A percentile compares a stretch with the other conserved stretches of the same genome.
These are phyloP conservation scores for Drosophila trichaetosa DNA, from an alignment of 2,888 invertebrate genomes.

Conservation along the genomic window DNA sequence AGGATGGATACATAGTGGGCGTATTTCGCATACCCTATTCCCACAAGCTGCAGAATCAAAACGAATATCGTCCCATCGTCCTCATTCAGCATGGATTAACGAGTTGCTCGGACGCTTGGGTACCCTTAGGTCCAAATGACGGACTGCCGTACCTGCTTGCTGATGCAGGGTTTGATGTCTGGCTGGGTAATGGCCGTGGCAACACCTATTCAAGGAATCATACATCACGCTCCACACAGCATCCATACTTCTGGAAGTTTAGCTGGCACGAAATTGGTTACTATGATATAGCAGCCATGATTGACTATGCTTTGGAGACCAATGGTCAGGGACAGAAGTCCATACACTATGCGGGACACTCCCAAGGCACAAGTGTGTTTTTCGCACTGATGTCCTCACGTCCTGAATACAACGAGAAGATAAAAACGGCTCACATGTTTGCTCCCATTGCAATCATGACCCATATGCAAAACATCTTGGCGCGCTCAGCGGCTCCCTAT, in stretches of 20 bases:
- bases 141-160: slow-evolving; percentile 74
- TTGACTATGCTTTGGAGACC: slow-evolving; percentile 71
- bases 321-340: slow-evolving; percentile 66
- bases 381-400: slow-evolving; percentile 71
- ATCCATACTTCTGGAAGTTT: slow-evolving; percentile 73
- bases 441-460: slow-evolving; percentile 85
- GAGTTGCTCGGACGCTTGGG: slow-evolving; percentile 78
- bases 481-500: slow-evolving; percentile 84
- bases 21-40: slow-evolving; percentile 80
- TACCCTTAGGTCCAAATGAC: slow-evolving; percentile 72
- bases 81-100: slow-evolving; percentile 86
- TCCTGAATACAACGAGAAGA: slow-evolving; percentile 79
- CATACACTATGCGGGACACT: slow-evolving; percentile 82
- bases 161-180: slow-evolving; percentile 83
- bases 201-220: slow-evolving; percentile 72
- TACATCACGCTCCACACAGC: slow-evolving; percentile 43
- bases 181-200: slow-evolving; percentile 82
- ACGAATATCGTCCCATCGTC: slow-evolving; percentile 65
- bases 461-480: slow-evolving; percentile 85
- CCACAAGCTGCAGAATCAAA: slow-evolving; percentile 64
- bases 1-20: slow-evolving; percentile 78
- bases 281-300: slow-evolving; percentile 84
- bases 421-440: slow-evolving; percentile 79
- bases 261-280: slow-evolving; percentile 96
- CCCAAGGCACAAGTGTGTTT: slow-evolving; percentile 80